Conservation (phyloP, 2,113 vertebrate genomes). For the Saguinus midas region DNA sequence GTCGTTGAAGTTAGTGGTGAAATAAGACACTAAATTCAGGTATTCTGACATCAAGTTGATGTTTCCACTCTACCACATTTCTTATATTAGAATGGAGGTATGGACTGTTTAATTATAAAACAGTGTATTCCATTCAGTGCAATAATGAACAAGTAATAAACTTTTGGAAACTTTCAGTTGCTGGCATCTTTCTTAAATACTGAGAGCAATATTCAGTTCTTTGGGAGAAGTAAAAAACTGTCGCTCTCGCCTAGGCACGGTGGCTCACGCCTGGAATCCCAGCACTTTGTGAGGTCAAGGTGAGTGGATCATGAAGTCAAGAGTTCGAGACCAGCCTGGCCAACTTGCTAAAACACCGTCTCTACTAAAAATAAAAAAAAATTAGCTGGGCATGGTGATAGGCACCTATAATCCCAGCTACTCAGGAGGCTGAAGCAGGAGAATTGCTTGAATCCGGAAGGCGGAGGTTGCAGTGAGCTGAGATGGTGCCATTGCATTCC, state of each 20-base stretch:
- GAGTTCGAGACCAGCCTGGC: too few species aligned
- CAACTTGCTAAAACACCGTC: too few species aligned
- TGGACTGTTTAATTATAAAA: neutral
- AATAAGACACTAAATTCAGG: conserved; percentile 10
- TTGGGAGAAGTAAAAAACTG: conserved; percentile 1
- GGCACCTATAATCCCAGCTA: too few species aligned
- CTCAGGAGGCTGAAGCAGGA: too few species aligned
- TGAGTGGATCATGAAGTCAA: too few species aligned
- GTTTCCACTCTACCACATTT: neutral
- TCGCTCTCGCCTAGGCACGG: neutral
- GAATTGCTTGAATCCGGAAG: too few species aligned
- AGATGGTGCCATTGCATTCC: too few species aligned
- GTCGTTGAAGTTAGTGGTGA: neutral
- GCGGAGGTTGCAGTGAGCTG: too few species aligned
- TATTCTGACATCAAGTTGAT: neutral
- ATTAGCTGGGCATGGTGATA: too few species aligned
- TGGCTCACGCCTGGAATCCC: too few species aligned
- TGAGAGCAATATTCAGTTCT: neutral
- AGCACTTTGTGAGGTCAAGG: too few species aligned
- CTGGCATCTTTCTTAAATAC: conserved; percentile 8
- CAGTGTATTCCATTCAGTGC: neutral
- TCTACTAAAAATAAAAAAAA: too few species aligned
- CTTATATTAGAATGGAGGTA: neutral
- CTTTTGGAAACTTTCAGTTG: neutral
- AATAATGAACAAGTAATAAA: conserved; percentile 22